phyloP scores from a whole-genome alignment of 2,797 vertebrate species.

The Micrastur ruficollis region DNA sequence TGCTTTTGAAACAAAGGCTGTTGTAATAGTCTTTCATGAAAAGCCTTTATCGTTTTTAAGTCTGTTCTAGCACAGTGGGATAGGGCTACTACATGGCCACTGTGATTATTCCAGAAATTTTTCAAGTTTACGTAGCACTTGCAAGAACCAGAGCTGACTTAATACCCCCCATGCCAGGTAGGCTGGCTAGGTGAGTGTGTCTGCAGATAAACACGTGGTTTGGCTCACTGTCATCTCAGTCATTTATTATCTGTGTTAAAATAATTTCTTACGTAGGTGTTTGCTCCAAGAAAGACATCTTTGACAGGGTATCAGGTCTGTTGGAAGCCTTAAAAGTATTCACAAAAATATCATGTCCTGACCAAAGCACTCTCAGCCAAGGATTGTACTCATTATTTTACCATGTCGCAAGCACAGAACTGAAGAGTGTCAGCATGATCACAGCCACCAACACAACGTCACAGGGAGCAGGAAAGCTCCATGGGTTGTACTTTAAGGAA shows the following conservation, averaged over 20 bases:
- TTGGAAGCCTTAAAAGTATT: background rate
- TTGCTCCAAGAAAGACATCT: background rate
- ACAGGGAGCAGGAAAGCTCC: background rate
- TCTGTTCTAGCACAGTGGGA: background rate
- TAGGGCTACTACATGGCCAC: background rate
- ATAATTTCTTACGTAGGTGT: background rate
- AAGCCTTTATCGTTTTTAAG: background rate
- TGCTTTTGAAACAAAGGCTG: background rate
- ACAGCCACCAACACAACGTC: too few relatives aligned
- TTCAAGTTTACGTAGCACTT: background rate
- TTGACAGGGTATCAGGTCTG: background rate
- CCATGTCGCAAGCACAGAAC: background rate
- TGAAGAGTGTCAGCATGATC: background rate
- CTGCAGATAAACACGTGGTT: background rate
- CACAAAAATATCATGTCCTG: background rate
- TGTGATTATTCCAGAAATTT: background rate
- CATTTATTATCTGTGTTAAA: background rate
- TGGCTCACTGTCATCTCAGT: background rate
- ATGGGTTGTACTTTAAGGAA: background rate
- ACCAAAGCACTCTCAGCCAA: background rate
- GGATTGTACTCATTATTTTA: rapidly evolving
- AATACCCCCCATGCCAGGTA: background rate
- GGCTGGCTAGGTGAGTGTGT: background rate
- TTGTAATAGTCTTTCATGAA: background rate
- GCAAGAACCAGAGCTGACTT: background rate